Base-by-base conservation (phyloP, 2,113 vertebrate species). In the Grus americana region DNA sequence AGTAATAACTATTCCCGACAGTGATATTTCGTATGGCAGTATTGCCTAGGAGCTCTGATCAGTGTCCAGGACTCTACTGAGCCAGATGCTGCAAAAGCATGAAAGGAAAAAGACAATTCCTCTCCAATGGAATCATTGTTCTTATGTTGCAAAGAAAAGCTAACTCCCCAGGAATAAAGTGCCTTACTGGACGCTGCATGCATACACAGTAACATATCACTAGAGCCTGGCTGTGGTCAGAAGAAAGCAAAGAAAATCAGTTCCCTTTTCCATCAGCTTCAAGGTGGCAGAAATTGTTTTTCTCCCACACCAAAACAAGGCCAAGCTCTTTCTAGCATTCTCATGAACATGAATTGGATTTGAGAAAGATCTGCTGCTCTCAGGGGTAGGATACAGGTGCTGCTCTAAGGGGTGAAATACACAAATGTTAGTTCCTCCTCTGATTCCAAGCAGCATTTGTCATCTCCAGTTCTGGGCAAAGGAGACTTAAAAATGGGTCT, bases 151-250 rank as follows among this genome's bases (percentile, higher is more conserved):
- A 89, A 34, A 68, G 57, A 34, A 68, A 91, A 46, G 19, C 15
- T 71, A 38, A 40, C 0, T 3, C 9, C 22, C 12, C 3, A 15
- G 30, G 9, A 54, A 30, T 14, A 74, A 71, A 36, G 10, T 63
- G 11, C 10, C 20, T 91, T 59, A 26, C 18, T 82, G 18, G 26
- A 32, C 5, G 5, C 26, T 67, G 23, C 42, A 49, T 67, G 10
- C 21, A 16, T 50, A 17, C 26, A 22, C 1, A 5, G 27, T 12
- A 27, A 36, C 1, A 1, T 71, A 3, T 47, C 2, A 2, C 9
- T 40, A 63, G 26, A 93, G 4, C 9, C 47, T 66, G 29, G 10
- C 29, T 68, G 21, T 65, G 29, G 21, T 30, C 76, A 95, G 84
- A 88, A 82, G 47, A 79, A 82, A 90, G 20, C n/a, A 87, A 91